These are phyloP conservation scores for Podarcis raffonei DNA, from an alignment of 2,113 vertebrate species.

Conservation along the genomic window DNA sequence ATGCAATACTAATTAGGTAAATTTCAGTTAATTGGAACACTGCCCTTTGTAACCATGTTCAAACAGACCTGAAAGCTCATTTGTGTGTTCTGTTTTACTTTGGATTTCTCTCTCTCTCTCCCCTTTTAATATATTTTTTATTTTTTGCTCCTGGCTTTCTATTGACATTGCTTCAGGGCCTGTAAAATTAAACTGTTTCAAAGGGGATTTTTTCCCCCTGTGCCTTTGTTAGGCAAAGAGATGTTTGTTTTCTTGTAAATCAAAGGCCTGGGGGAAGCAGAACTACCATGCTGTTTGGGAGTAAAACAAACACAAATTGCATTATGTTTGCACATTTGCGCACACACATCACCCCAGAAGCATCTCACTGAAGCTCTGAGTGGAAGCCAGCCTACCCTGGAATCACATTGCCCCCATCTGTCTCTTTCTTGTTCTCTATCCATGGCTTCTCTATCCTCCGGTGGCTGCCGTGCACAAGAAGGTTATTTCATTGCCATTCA, in stretches of 20 bases:
- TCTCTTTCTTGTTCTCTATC: not conserved
- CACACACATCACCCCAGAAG: not conserved
- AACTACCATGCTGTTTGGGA: constrained; percentile 16
- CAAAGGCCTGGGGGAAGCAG: constrained; percentile 10
- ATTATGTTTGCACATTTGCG: constrained; percentile 16
- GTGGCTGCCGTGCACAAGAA: not conserved
- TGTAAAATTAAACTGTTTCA: constrained; percentile 42
- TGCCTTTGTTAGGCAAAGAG: constrained; percentile 31
- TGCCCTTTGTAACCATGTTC: constrained; percentile 6
- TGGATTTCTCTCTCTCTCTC: not conserved
- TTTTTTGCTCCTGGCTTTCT: constrained; percentile 3
- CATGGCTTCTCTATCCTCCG: not conserved
- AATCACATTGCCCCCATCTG: constrained; percentile 13
- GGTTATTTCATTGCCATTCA: constrained; percentile 6
- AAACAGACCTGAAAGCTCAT: constrained; percentile 14
- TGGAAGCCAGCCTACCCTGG: not conserved
- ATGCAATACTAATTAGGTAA: constrained; percentile 10
- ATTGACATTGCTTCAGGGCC: constrained; percentile 27
- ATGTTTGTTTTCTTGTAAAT: constrained; percentile 40
- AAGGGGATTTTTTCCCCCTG: constrained; percentile 14
- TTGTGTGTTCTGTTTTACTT: constrained; percentile 21
- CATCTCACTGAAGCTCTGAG: not conserved
- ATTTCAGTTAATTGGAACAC: constrained; percentile 24
- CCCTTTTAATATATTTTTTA: not conserved
- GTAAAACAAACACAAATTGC: constrained; percentile 36